A percentile compares a stretch with the other conserved stretches of the same genome.
These are phyloP conservation scores for Ichneumoninae sp. DNA, from an alignment of 2,888 invertebrate genomes.

Conservation along the genomic window DNA sequence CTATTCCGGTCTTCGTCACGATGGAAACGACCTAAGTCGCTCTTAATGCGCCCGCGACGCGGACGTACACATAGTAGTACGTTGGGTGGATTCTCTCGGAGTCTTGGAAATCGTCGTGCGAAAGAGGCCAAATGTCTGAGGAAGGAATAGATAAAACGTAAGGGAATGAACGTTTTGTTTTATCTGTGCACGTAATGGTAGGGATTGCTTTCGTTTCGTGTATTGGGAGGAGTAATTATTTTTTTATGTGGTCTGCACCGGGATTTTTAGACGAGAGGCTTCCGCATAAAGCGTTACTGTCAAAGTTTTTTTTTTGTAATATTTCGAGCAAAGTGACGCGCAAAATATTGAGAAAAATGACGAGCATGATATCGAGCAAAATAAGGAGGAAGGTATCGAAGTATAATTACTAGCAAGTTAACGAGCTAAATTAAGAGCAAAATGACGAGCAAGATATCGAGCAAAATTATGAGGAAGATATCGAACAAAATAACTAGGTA, in stretches of 20 bases:
- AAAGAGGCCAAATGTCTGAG: constrained; percentile 46
- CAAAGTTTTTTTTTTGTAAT: too few relatives aligned
- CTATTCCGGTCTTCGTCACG: constrained; percentile 62
- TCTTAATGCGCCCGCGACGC: constrained; percentile 45
- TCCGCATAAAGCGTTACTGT: too few relatives aligned
- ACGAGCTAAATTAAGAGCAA: too few relatives aligned
- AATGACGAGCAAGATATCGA: too few relatives aligned
- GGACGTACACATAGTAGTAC: constrained; percentile 46
- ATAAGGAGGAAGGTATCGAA: too few relatives aligned
- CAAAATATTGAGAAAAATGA: too few relatives aligned
- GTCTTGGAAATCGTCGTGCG: constrained; percentile 10
- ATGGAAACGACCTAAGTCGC: constrained; percentile 67
- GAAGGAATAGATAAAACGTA: background rate
- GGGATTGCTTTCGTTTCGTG: background rate
- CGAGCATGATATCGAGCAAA: too few relatives aligned
- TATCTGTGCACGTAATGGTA: background rate
- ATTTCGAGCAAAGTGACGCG: too few relatives aligned
- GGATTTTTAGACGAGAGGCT: too few relatives aligned
- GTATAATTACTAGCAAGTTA: too few relatives aligned
- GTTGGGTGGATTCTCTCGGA: constrained; percentile 21
- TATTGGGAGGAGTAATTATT: background rate
- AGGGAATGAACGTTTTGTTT: background rate
- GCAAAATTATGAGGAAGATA: too few relatives aligned
- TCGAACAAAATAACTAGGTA: too few relatives aligned
- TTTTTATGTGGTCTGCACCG: background rate